Base-by-base conservation (phyloP, 2,888 invertebrate genomes). In the Diogma glabrata region DNA sequence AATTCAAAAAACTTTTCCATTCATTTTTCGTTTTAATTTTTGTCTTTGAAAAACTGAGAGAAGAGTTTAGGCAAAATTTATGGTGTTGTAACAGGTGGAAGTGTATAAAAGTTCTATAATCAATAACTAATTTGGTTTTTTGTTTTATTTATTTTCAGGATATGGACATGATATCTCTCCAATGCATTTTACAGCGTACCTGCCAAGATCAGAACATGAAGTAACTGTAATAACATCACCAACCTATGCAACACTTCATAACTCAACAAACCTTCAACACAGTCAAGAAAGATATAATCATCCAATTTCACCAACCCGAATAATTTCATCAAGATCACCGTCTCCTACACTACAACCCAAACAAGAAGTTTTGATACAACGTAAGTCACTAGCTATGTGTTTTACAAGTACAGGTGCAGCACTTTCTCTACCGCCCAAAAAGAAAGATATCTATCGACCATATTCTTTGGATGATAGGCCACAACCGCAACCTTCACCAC, bases 401-500 rank as follows among this genome's bases (percentile, higher is more conserved):
- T 88, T 84, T 67, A 88, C 87, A 49, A 88, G 87, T 69, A 87
- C 87, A 14, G 87, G 87, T 45, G 81, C 85, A n/a, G 79, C 86
- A 33, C 72, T 88, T 22, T 86, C 87, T 53, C 71, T 90, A 62
- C 90, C 91, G 56, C 90, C 90, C 3, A 90, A 90, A 70, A 90
- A 90, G 70, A 89, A 90, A 69, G 90, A 91, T 69, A 88, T 91
- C 61, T 91, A 90, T 69, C 76, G 90, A 55, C 91, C 91, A 1
- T 91, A 91, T 71, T 89, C 87, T 56, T 72, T 86, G 57, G 85
- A 81, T 55, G 81, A 83, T 60, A 79, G 80, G 62, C 76, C 78
- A 16, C 68, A 62, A 23, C 60, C 64, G 16, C 30, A 49, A n/a
- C 36, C 46, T 12, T 58, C 62, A 14, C 61, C 62, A 23, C 63